A percentile compares a stretch with the other conserved stretches of the same genome.
Conservation (phyloP, 2,888 invertebrate genomes). For the Volucella bombylans region DNA sequence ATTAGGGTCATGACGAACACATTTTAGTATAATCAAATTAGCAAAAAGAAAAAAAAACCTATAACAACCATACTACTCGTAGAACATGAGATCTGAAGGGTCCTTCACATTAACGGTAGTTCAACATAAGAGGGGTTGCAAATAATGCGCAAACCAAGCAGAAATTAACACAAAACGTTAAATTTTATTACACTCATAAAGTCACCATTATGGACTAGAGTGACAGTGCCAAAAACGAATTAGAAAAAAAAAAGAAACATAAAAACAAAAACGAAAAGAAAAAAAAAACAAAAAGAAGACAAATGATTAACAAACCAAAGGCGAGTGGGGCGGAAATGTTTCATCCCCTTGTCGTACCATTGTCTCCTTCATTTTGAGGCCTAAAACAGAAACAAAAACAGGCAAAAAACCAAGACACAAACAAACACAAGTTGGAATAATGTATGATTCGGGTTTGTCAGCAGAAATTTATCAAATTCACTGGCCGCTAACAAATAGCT, state of each 20-base stretch:
- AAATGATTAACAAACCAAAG: constrained; percentile 68
- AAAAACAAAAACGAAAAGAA: background rate
- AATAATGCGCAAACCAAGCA: constrained; percentile 64
- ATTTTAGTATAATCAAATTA: too few species aligned
- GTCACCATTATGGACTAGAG: constrained; percentile 48
- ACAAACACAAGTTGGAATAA: constrained; percentile 24
- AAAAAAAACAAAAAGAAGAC: constrained; percentile 52
- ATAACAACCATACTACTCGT: too few species aligned
- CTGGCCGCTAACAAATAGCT: constrained; percentile 66
- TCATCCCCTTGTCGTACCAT: constrained; percentile 49
- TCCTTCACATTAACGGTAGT: constrained; percentile 5
- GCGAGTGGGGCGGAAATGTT: constrained; percentile 56
- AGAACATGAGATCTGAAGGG: background rate
- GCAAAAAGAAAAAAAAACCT: too few species aligned
- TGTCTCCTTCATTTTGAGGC: constrained; percentile 54
- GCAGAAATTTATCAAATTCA: constrained; percentile 74
- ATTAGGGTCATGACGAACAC: too few species aligned
- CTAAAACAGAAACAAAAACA: constrained; percentile 29
- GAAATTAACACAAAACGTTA: constrained; percentile 71
- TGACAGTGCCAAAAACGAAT: constrained; percentile 53
- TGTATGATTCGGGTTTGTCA: constrained; percentile 65
- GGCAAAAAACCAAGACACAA: constrained; percentile 11
- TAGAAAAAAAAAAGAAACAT: constrained; percentile 32
- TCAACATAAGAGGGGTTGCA: constrained; percentile 8
- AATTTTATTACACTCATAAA: constrained; percentile 70